These are phyloP conservation scores for Gryllus longicercus DNA, from an alignment of 2,888 invertebrate genomes.

Conservation along the genomic window DNA sequence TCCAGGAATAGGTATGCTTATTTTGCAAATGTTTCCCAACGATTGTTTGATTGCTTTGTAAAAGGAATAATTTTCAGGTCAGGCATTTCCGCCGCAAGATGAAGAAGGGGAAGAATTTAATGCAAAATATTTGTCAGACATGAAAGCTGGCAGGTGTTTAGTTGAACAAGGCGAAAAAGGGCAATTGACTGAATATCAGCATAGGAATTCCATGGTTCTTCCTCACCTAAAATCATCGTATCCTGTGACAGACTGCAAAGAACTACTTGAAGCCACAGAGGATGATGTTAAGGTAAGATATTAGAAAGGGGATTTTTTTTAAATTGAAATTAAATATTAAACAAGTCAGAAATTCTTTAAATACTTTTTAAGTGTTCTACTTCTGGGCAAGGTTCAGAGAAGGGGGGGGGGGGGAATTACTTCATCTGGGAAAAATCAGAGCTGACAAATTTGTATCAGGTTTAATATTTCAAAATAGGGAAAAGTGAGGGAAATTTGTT, in stretches of 20 bases:
- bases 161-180: neutral
- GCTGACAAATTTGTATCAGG: too few species aligned
- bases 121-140: neutral
- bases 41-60: neutral
- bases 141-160: neutral
- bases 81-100: neutral
- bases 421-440: too few species aligned
- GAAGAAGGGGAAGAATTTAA: conserved; percentile 17
- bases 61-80: neutral
- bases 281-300: neutral
- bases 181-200: neutral
- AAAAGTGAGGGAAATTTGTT: too few species aligned
- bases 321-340: neutral
- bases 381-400: too few species aligned
- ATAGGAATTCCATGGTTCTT: neutral
- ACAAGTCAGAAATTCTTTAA: too few species aligned
- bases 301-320: neutral
- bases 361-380: too few species aligned
- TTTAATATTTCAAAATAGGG: too few species aligned
- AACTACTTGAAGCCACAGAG: neutral
- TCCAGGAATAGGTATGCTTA: neutral
- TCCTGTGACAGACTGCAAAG: neutral
- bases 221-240: neutral
- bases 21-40: neutral
- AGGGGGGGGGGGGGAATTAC: too few species aligned